Base-by-base conservation (phyloP, 2,888 invertebrate species). In the Acleris cristana region DNA sequence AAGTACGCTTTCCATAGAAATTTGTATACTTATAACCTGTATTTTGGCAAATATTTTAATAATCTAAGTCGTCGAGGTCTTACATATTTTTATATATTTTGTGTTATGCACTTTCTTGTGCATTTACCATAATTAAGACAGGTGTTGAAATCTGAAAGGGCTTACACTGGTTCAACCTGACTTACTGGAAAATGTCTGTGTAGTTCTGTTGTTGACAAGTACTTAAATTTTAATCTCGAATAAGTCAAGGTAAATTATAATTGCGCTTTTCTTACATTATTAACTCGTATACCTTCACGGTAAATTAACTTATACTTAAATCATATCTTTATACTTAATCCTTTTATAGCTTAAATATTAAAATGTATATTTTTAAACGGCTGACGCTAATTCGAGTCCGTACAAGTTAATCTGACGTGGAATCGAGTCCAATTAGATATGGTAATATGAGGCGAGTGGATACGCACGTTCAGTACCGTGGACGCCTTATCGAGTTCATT, bases 361-460 rank as follows among this genome's bases (percentile, higher is more conserved):
- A 55, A 60, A 55, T 51, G 55, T 56, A 40, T 23, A 52, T 18
- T 26, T 55, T 65, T 61, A 10, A 40, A 60, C 18, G 14, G 18
- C 3, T 61, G 65, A 56, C 65, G 55, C 26, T 56, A 30, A 65
- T 65, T n/a, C 60, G 60, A 30, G 21, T 8, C 5, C 44, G 26
- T 51, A 65, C 49, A 60, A 26, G 16, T 8, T 65, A 65, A 65
- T 65, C 55, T 21, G 18, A 49, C 49, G 21, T 21, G 21, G 19
- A 18, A 60, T 18, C 44, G 23, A 19, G n/a, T 59, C 45, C 49
- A 49, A 59, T 65, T 65, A 21, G 56, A 10, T 56, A 56, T n/a
- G 56, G 56, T 56, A 40, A 56, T 44, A 12, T 40, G 21, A 55
- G 23, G 2, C 23, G 26, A 18, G 30, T n/a, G 48, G 7, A 8